Conservation (phyloP, 1,140 invertebrate genomes). For the Drosophila ogumai region DNA sequence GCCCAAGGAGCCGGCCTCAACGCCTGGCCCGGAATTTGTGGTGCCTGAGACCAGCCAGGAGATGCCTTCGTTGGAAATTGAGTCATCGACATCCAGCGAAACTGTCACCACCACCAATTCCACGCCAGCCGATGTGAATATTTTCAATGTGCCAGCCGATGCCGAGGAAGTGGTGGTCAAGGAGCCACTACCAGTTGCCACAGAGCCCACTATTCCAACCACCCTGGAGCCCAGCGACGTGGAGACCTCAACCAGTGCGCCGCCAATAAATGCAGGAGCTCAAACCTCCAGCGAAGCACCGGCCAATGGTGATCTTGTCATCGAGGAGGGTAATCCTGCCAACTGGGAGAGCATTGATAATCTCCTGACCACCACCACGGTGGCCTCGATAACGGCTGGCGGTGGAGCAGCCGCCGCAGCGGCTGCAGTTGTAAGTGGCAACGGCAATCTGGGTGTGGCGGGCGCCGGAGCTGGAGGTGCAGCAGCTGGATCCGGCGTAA, state of each 20-base stretch:
- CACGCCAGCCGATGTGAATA: slow-evolving; percentile 71
- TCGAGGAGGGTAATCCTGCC: slow-evolving; percentile 58
- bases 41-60: slow-evolving; percentile 35
- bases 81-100: slow-evolving; percentile 2
- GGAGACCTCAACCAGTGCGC: slow-evolving; percentile 18
- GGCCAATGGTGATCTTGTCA: slow-evolving; percentile 38
- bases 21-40: slow-evolving; percentile 27
- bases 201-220: slow-evolving; percentile 6
- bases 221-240: slow-evolving; percentile 31
- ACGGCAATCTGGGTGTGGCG: slow-evolving; percentile 40
- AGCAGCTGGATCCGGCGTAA: slow-evolving; percentile 36
- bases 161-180: slow-evolving; percentile 37
- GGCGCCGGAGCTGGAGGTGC: slow-evolving; percentile 7
- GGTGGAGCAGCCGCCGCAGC: slow-evolving; percentile 73
- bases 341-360: slow-evolving; percentile 84
- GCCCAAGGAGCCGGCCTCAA: background rate
- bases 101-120: slow-evolving; percentile 4
- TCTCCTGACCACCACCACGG: slow-evolving; percentile 81
- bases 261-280: slow-evolving; percentile 1
- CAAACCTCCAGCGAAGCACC: slow-evolving; percentile 21
- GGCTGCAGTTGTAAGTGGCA: slow-evolving; percentile 68
- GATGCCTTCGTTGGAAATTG: slow-evolving; percentile 25
- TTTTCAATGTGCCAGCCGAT: slow-evolving; percentile 73
- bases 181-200: background rate
- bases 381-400: slow-evolving; percentile 62